These are phyloP conservation scores for Pseudomyrmex gracilis DNA, from an alignment of 1,140 invertebrate genomes.

Conservation along the genomic window DNA sequence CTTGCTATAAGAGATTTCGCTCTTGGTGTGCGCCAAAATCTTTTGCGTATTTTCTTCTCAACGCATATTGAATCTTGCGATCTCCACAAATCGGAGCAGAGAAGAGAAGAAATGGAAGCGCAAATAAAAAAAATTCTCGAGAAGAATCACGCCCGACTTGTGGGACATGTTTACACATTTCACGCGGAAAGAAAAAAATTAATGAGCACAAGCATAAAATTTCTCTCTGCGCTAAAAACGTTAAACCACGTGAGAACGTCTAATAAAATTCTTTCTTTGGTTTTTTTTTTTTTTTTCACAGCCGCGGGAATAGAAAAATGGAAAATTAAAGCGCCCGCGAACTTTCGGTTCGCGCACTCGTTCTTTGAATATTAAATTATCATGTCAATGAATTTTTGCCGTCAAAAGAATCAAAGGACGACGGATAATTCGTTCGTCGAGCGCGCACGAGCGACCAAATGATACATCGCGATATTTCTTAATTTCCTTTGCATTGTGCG, in stretches of 20 bases:
- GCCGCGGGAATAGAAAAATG: neutral
- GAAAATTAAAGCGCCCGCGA: neutral
- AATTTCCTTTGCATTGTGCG: neutral
- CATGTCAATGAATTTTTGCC: neutral
- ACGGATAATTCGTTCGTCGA: neutral
- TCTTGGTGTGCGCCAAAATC: too few species aligned
- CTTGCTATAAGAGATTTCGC: too few species aligned
- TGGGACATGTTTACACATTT: neutral
- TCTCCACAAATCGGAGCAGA: too few species aligned
- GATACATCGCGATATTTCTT: too few species aligned
- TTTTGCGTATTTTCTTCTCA: too few species aligned
- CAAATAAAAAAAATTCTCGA: neutral
- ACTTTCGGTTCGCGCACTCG: neutral
- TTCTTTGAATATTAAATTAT: conserved; percentile 19
- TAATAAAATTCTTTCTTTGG: neutral
- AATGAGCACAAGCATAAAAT: neutral
- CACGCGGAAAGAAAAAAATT: neutral
- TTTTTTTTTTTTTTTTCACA: neutral
- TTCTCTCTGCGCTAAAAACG: neutral
- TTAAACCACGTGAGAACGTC: neutral
- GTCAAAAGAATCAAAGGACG: neutral
- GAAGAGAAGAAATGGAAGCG: too few species aligned
- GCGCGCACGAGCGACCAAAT: neutral
- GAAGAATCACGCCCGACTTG: neutral
- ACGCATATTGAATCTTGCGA: too few species aligned